Conservation (phyloP, 2,797 vertebrate genomes). For the Pipistrellus kuhlii region DNA sequence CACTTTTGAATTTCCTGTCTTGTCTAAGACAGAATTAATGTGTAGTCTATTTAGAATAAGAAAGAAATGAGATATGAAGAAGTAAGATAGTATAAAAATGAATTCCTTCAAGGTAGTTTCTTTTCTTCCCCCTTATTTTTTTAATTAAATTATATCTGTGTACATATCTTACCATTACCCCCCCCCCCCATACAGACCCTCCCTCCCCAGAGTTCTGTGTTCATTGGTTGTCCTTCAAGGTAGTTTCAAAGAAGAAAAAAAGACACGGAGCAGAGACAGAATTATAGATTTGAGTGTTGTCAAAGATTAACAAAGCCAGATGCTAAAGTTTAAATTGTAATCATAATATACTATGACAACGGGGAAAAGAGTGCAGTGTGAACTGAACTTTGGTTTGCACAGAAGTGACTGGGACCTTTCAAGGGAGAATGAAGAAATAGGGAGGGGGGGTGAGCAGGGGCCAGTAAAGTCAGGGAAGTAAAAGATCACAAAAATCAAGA, state of each 20-base stretch:
- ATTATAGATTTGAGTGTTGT: background rate
- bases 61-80: background rate
- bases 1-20: background rate
- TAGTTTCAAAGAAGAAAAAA: constrained; percentile 47
- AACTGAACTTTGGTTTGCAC: background rate
- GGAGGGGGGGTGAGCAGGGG: background rate
- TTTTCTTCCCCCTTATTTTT: too few relatives aligned
- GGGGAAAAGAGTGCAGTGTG: background rate
- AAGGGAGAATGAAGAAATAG: background rate
- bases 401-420: background rate
- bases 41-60: background rate
- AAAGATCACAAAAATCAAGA: background rate
- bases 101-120: constrained; percentile 18
- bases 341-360: constrained; percentile 14
- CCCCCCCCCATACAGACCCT: too few relatives aligned
- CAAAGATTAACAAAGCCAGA: background rate
- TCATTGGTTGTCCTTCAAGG: background rate
- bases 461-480: background rate
- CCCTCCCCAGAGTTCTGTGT: too few relatives aligned
- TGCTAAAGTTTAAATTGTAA: constrained; percentile 11
- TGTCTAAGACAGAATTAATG: background rate
- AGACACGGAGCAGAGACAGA: background rate
- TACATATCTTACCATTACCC: too few relatives aligned
- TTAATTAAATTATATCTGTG: too few relatives aligned
- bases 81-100: background rate